Conservation (phyloP, 1,140 invertebrate genomes). For the Drosophila neocordata region DNA sequence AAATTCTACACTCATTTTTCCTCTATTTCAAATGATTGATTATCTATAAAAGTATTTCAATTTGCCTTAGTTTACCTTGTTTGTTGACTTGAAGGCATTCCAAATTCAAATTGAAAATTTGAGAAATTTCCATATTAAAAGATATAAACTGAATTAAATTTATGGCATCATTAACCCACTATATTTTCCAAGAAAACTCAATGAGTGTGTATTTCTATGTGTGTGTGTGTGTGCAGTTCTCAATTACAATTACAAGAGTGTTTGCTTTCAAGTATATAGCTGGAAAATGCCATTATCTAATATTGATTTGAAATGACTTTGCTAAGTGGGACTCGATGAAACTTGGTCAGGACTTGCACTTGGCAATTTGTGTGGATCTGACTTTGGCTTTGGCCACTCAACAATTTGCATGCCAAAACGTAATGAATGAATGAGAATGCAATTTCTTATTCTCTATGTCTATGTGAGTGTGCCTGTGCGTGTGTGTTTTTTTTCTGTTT, state of each 20-base stretch:
- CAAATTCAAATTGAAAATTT: too few relatives aligned
- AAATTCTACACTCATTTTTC: too few relatives aligned
- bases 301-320: constrained; percentile 5
- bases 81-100: background rate
- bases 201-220: background rate
- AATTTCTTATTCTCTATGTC: constrained; percentile 1
- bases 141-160: background rate
- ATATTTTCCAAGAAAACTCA: background rate
- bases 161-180: background rate
- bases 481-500: background rate
- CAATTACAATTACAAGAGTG: constrained; percentile 11
- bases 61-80: too few relatives aligned
- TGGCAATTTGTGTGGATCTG: constrained; percentile 1
- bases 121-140: background rate
- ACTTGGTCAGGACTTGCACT: constrained; percentile 3
- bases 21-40: too few relatives aligned
- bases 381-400: background rate
- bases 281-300: constrained; percentile 9
- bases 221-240: constrained; percentile 3
- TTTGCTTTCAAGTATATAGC: constrained; percentile 3
- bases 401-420: constrained; percentile 12
- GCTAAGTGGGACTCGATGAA: background rate
- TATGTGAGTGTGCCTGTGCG: too few relatives aligned
- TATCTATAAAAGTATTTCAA: too few relatives aligned
- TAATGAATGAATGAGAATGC: constrained; percentile 16